Base-by-base conservation (phyloP, 1,140 invertebrate species). In the Drosophila rhopaloa region DNA sequence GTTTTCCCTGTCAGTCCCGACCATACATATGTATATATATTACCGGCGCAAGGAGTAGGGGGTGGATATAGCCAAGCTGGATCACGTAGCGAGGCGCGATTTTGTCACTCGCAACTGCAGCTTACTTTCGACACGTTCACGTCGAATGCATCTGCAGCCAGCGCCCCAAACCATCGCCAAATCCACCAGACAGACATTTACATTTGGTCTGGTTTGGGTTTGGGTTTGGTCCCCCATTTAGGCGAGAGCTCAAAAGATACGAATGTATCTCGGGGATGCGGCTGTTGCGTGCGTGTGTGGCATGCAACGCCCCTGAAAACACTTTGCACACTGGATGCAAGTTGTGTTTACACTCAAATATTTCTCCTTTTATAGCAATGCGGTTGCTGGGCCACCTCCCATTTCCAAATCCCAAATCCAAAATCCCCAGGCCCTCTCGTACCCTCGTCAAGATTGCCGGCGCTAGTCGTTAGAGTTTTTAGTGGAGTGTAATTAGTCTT, bases 281-380 rank as follows among this genome's bases (percentile, higher is more conserved):
- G 29, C 38, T 24, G 38, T 48, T 67, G 54, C 48, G 29, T 76
- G 29, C 29, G 62, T 61, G 75, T 75, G 78, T 79, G 82, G 78
- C 82, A 72, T 79, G 83, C 83, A 84, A 89, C 83, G 83, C 84
- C 83, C 80, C 57, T 76, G 73, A 73, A 88, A 86, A 89, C 83
- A 83, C 83, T 84, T 84, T 77, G 72, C 55, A 76, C 84, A 63
- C 76, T 66, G 56, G 16, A 44, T 61, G 47, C 47, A 72, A 66
- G 62, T 60, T 78, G 79, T 65, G 65, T 85, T 85, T 86, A 85
- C 82, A 85, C 82, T 85, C 60, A 66, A 76, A 78, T 63, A 82
- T 71, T 67, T 76, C 48, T 79, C 51, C 66, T 79, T 82, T 88
- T 76, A 82, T 79, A 65, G 75, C 82, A 85, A 53, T 81, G 81